phyloP scores from a whole-genome alignment of 2,797 vertebrate genomes.

The Serranus cabrilla region DNA sequence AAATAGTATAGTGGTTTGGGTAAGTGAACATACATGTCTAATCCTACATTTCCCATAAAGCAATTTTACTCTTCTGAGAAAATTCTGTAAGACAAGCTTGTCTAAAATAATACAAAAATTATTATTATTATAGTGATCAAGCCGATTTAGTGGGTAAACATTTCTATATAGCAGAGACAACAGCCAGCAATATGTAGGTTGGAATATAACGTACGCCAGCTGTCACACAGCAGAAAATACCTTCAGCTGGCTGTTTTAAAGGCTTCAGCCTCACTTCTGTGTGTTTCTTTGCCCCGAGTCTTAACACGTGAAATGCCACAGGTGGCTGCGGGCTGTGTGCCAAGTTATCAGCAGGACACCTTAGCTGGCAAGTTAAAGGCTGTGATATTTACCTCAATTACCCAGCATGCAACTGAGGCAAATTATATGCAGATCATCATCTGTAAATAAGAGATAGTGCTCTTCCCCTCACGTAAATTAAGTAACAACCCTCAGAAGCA shows the following conservation, averaged over 20 bases:
- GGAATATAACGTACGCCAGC: background rate
- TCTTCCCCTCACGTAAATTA: slow-evolving; percentile 79
- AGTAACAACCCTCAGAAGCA: slow-evolving; percentile 55
- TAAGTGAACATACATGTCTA: background rate
- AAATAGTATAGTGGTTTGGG: too few relatives aligned
- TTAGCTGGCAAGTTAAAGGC: slow-evolving; percentile 66
- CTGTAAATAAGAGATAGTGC: slow-evolving; percentile 95
- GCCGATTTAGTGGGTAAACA: background rate
- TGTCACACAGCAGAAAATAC: slow-evolving; percentile 9
- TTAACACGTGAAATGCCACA: slow-evolving; percentile 75
- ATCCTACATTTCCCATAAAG: background rate
- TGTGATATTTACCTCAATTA: slow-evolving; percentile 80
- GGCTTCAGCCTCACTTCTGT: slow-evolving; percentile 10
- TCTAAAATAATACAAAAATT: too few relatives aligned
- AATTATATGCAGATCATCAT: slow-evolving; percentile 96
- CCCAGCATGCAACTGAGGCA: slow-evolving; percentile 73
- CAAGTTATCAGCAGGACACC: slow-evolving; percentile 74
- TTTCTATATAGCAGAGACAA: background rate
- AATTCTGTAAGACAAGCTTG: too few relatives aligned
- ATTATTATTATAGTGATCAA: background rate
- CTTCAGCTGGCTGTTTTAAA: slow-evolving; percentile 2
- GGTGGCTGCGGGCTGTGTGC: slow-evolving; percentile 76
- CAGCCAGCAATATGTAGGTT: background rate
- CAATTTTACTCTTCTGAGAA: background rate
- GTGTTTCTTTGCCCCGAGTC: slow-evolving; percentile 35